Conservation (phyloP, 2,888 invertebrate genomes). For the Drosophila recens region DNA sequence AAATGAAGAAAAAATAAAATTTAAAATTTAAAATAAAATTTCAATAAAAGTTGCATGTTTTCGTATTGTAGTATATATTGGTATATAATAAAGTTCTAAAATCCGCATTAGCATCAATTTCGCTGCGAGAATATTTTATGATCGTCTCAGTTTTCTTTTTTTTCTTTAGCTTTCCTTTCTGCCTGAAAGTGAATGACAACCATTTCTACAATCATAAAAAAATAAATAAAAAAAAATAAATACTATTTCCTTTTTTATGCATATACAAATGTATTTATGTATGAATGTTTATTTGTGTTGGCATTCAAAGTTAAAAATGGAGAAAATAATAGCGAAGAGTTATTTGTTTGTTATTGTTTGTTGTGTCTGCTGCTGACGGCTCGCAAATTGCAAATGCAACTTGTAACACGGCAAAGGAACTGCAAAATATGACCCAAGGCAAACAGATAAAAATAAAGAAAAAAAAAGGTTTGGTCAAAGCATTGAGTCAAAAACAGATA, state of each 20-base stretch:
- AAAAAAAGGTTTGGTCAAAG: neutral
- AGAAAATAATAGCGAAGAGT: constrained; percentile 9
- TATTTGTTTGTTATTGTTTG: constrained; percentile 14
- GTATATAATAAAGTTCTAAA: neutral
- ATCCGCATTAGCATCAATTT: neutral
- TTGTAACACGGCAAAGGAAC: neutral
- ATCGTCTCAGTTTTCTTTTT: neutral
- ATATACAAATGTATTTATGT: constrained; percentile 1
- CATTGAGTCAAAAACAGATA: neutral
- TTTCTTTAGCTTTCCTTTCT: neutral
- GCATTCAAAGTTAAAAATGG: constrained; percentile 4
- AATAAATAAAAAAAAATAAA: neutral
- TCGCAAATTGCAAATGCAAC: constrained; percentile 39
- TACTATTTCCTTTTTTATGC: neutral
- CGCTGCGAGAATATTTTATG: neutral
- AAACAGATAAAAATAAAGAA: neutral
- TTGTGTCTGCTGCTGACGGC: constrained; percentile 37
- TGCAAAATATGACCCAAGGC: constrained; percentile 11
- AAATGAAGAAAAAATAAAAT: too few relatives aligned
- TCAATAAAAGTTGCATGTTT: too few relatives aligned
- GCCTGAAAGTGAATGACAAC: neutral
- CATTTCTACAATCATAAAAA: constrained; percentile 13
- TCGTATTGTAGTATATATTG: too few relatives aligned
- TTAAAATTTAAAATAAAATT: too few relatives aligned
- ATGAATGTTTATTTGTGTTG: constrained; percentile 1